Evolutionary conservation across 2,888 invertebrate species (phyloP).

Genomic region (Hipparchia semele): DNA sequence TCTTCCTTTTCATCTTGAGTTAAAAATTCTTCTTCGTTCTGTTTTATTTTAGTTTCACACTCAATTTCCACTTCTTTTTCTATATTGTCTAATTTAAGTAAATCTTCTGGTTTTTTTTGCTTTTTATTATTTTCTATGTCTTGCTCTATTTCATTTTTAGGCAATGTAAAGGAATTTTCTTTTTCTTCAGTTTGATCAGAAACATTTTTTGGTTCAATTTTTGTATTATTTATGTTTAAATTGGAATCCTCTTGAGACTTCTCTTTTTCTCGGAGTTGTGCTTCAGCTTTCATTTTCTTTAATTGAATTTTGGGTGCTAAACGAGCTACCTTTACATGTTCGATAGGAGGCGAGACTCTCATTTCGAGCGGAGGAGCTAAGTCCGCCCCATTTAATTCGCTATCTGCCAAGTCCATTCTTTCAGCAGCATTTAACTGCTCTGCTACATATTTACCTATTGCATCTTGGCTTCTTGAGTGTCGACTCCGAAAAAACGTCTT

Average conservation of each 20-base stretch:
- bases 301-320: slow-evolving; percentile 80
- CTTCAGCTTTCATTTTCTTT: slow-evolving; percentile 79
- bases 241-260: slow-evolving; percentile 40
- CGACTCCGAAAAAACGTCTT: slow-evolving; percentile 82
- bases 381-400: slow-evolving; percentile 71
- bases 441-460: slow-evolving; percentile 79
- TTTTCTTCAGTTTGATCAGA: slow-evolving; percentile 43
- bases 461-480: slow-evolving; percentile 80
- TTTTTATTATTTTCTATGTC: slow-evolving; percentile 28
- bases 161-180: slow-evolving; percentile 38
- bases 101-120: slow-evolving; percentile 15
- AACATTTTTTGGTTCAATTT: slow-evolving; percentile 39
- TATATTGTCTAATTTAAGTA: slow-evolving; percentile 14
- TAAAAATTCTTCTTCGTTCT: slow-evolving; percentile 18
- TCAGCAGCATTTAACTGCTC: slow-evolving; percentile 77
- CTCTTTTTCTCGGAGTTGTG: slow-evolving; percentile 63
- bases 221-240: slow-evolving; percentile 42
- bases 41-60: slow-evolving; percentile 15
- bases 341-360: slow-evolving; percentile 71
- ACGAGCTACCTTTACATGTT: slow-evolving; percentile 81
- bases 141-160: slow-evolving; percentile 20
- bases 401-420: slow-evolving; percentile 69
- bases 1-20: slow-evolving; percentile 6
- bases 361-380: slow-evolving; percentile 66
- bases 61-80: slow-evolving; percentile 21